A percentile compares a stretch with the other conserved stretches of the same genome.
Conservation (phyloP, 2,797 vertebrate species). For the Gouania willdenowi region DNA sequence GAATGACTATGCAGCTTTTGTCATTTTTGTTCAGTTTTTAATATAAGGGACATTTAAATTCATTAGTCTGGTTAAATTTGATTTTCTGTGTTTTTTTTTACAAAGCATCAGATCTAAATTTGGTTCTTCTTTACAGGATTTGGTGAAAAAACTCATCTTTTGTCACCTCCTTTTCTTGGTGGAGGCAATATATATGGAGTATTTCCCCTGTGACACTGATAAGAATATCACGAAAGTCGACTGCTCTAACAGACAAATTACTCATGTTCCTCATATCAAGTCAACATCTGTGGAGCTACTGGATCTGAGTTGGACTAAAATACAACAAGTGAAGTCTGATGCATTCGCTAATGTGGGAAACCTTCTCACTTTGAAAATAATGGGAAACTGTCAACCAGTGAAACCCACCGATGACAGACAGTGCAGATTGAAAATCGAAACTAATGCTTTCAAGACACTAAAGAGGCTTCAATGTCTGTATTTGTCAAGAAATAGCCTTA, state of each 20-base stretch:
- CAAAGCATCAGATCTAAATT: background rate
- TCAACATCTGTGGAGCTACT: conserved; percentile 58
- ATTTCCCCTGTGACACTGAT: conserved; percentile 80
- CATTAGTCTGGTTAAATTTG: too few relatives aligned
- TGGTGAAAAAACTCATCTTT: conserved; percentile 44
- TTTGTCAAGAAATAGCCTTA: conserved; percentile 80
- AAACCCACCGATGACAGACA: conserved; percentile 35
- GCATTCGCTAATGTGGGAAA: conserved; percentile 67
- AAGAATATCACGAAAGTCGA: conserved; percentile 51
- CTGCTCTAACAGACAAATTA: conserved; percentile 69
- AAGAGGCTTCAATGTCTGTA: conserved; percentile 60
- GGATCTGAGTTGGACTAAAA: conserved; percentile 66
- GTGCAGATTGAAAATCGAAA: conserved; percentile 72
- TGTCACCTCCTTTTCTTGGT: conserved; percentile 43
- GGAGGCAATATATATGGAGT: conserved; percentile 59
- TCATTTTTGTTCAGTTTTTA: too few relatives aligned
- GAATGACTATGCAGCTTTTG: too few relatives aligned
- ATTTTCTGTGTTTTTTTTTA: too few relatives aligned
- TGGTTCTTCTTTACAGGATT: conserved; percentile 49
- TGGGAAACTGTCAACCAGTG: conserved; percentile 74
- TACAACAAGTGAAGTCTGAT: conserved; percentile 44
- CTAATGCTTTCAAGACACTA: conserved; percentile 64
- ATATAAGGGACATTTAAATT: too few relatives aligned
- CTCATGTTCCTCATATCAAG: conserved; percentile 59
- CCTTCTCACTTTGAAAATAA: conserved; percentile 71